A percentile compares a stretch with the other conserved stretches of the same genome.
Conservation (phyloP, 2,888 invertebrate genomes). For the Lacanobia oleracea region DNA sequence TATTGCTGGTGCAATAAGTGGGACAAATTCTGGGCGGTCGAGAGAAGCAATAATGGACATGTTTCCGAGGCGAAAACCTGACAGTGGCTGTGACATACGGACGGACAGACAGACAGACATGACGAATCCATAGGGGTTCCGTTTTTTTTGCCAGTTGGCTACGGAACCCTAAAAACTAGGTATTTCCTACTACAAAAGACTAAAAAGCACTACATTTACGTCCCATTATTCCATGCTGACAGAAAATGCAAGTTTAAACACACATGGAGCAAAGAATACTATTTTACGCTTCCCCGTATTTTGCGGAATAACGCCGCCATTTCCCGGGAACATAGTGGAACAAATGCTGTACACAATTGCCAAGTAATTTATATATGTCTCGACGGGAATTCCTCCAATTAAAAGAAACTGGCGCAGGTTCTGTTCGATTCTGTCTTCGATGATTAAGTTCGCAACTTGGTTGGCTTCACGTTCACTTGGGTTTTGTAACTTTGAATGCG, state of each 20-base stretch:
- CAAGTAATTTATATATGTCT: slow-evolving; percentile 68
- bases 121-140: too few relatives aligned
- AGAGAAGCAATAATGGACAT: too few relatives aligned
- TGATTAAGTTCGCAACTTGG: slow-evolving; percentile 41
- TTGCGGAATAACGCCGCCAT: slow-evolving; percentile 50
- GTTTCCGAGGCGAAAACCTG: too few relatives aligned
- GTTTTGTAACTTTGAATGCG: neutral
- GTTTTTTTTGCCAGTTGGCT: too few relatives aligned
- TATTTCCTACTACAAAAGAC: too few relatives aligned
- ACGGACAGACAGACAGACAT: too few relatives aligned
- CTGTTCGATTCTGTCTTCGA: slow-evolving; percentile 35
- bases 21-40: too few relatives aligned
- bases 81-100: too few relatives aligned
- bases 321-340: slow-evolving; percentile 52
- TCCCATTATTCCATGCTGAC: slow-evolving; percentile 14
- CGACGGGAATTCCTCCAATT: slow-evolving; percentile 65
- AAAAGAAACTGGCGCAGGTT: slow-evolving; percentile 56
- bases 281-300: slow-evolving; percentile 52
- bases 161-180: too few relatives aligned
- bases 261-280: slow-evolving; percentile 26
- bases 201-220: neutral
- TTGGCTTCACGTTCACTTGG: slow-evolving; percentile 14
- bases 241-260: slow-evolving; percentile 45
- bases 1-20: too few relatives aligned
- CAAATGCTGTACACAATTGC: slow-evolving; percentile 68